Percentiles rank a stretch among this genome's conserved stretches.
These are phyloP conservation scores for Australoheros scitulus DNA, from an alignment of 2,113 vertebrate species.

Conservation along the genomic window DNA sequence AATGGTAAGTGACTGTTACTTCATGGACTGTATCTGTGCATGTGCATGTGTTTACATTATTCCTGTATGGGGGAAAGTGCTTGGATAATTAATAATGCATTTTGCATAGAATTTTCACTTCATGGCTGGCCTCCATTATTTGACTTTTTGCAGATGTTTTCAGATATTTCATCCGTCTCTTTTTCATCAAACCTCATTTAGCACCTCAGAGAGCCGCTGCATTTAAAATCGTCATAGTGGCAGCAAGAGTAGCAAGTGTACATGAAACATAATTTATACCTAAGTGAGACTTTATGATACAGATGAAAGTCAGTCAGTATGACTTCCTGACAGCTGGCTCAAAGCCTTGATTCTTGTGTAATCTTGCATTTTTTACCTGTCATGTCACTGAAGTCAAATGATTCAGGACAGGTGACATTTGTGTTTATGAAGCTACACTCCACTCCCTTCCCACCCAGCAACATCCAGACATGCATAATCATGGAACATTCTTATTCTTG, in stretches of 20 bases:
- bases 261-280: neutral
- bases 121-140: neutral
- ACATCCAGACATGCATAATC: neutral
- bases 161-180: neutral
- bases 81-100: neutral
- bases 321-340: neutral
- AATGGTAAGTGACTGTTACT: constrained; percentile 66
- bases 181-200: neutral
- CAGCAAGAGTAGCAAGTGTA: neutral
- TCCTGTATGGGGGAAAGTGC: neutral
- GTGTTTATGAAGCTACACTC: neutral
- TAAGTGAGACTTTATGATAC: neutral
- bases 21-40: neutral
- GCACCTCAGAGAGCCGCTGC: neutral
- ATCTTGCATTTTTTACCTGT: neutral
- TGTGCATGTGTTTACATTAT: neutral
- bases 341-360: neutral
- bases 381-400: neutral
- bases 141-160: constrained; percentile 18
- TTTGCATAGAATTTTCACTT: neutral
- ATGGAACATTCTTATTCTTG: neutral
- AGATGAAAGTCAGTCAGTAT: neutral
- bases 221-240: neutral
- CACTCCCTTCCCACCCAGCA: neutral
- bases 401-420: neutral